Percentiles rank a stretch among this genome's conserved stretches.
These are phyloP conservation scores for Romanogobio albipinnatus DNA, from an alignment of 2,113 vertebrate genomes.

Conservation along the genomic window DNA sequence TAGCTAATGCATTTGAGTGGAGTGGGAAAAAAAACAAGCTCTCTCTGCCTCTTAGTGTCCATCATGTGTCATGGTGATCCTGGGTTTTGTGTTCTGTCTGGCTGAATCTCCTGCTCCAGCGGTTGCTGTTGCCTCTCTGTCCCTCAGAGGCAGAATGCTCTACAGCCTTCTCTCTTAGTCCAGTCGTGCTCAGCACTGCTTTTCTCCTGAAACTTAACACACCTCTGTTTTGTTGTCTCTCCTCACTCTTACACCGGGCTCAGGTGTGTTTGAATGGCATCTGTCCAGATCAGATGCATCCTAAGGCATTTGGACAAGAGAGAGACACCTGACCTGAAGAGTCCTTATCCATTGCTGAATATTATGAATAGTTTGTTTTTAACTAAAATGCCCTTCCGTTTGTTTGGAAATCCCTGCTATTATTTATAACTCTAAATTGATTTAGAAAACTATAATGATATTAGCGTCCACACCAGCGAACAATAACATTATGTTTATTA, in stretches of 20 bases:
- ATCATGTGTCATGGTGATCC: slow-evolving; percentile 76
- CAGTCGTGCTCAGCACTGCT: not conserved
- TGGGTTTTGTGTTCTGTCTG: slow-evolving; percentile 77
- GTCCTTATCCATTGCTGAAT: slow-evolving; percentile 8
- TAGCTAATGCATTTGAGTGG: slow-evolving; percentile 51
- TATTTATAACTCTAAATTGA: not conserved
- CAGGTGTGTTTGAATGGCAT: slow-evolving; percentile 74
- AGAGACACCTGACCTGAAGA: slow-evolving; percentile 57
- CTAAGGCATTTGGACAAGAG: slow-evolving; percentile 48
- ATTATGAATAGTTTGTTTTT: not conserved
- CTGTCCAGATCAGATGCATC: slow-evolving; percentile 66
- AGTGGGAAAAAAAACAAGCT: slow-evolving; percentile 56
- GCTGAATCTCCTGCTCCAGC: slow-evolving; percentile 75
- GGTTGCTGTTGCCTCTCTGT: slow-evolving; percentile 65
- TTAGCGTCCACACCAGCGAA: too few relatives aligned
- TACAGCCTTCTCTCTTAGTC: slow-evolving; percentile 27
- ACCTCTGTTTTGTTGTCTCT: slow-evolving; percentile 51
- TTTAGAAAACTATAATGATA: not conserved
- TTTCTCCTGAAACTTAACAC: slow-evolving; percentile 44
- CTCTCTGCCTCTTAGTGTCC: slow-evolving; percentile 70
- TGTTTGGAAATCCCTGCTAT: not conserved
- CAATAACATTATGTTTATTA: not conserved
- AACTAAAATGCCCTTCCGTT: not conserved
- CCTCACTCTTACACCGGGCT: slow-evolving; percentile 45
- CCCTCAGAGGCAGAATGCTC: slow-evolving; percentile 69